Conservation (phyloP, 2,797 vertebrate species). For the Rousettus madagascariensis region DNA sequence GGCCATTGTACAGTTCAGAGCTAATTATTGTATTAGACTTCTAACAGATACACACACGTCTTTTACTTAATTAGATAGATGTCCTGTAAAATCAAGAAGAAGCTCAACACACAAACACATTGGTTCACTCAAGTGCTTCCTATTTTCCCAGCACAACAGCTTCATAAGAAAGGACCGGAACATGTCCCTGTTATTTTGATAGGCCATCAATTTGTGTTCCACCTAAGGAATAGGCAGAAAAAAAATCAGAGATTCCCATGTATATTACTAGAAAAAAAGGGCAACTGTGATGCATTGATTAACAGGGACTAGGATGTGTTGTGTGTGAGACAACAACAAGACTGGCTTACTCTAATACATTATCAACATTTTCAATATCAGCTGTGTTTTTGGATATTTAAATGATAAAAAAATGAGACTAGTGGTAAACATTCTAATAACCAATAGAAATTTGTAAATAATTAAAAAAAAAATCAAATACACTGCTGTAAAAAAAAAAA, state of each 20-base stretch:
- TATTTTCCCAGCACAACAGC: neutral
- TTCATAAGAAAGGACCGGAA: neutral
- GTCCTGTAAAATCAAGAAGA: conserved; percentile 23
- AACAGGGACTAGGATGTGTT: neutral
- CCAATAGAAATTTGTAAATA: neutral
- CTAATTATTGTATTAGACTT: neutral
- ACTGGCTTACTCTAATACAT: neutral
- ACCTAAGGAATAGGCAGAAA: neutral
- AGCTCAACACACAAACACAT: neutral
- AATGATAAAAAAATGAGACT: neutral
- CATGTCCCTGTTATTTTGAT: neutral
- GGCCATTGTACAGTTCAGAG: neutral
- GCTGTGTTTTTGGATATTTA: neutral
- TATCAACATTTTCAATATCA: neutral
- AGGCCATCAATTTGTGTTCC: neutral
- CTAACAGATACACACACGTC: neutral
- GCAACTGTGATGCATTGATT: too few species aligned
- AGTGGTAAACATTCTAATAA: neutral
- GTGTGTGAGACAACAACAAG: neutral
- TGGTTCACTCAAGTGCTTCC: neutral
- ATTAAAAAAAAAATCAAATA: neutral
- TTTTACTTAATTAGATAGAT: conserved; percentile 20
- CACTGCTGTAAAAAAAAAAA: neutral
- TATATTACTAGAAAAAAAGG: neutral
- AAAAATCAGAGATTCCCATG: neutral